Conservation (phyloP, 2,113 vertebrate species). For the Epinephelus fuscoguttatus region DNA sequence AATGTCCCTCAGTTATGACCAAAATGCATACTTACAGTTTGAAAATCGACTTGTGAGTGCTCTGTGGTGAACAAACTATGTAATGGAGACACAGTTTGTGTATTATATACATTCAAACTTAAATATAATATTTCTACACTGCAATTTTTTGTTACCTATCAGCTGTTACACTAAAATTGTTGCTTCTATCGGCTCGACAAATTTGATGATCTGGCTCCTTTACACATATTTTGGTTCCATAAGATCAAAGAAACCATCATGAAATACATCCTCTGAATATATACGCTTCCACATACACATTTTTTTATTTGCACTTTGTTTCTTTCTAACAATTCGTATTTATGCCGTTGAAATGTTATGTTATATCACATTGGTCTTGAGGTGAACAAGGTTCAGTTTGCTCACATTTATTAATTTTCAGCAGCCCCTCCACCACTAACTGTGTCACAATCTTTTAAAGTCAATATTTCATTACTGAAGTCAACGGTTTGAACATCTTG, state of each 20-base stretch:
- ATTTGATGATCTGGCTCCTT: background rate
- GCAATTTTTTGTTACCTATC: background rate
- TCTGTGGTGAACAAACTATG: background rate
- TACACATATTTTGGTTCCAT: background rate
- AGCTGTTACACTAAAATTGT: background rate
- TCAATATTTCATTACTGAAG: slow-evolving; percentile 22
- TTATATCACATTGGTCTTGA: background rate
- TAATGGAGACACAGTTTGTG: background rate
- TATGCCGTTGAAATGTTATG: background rate
- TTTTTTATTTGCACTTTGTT: background rate
- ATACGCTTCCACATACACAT: background rate
- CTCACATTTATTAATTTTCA: background rate
- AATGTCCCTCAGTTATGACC: background rate
- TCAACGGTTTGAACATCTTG: slow-evolving; percentile 19
- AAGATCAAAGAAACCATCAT: background rate
- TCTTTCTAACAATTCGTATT: background rate
- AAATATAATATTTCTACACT: background rate
- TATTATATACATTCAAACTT: background rate
- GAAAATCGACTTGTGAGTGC: background rate
- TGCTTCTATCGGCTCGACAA: background rate
- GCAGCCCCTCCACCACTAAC: background rate
- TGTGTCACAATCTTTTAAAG: background rate
- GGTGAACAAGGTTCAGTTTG: background rate
- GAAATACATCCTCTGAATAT: background rate
- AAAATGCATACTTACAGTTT: background rate